phyloP scores from a whole-genome alignment of 2,113 vertebrate species.

The Saccopteryx leptura region DNA sequence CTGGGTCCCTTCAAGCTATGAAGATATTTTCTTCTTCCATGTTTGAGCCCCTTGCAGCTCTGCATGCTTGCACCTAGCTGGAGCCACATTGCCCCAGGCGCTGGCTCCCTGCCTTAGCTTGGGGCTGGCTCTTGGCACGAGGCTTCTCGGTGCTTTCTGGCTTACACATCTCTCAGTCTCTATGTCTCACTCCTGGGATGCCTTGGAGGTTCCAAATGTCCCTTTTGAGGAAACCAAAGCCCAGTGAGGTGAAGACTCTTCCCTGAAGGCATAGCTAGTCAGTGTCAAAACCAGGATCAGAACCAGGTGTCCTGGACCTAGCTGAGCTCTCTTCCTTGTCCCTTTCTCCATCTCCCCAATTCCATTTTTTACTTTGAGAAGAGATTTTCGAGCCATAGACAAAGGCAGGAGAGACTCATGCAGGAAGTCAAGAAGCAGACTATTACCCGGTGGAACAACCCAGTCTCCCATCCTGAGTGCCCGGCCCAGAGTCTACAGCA shows the following conservation, averaged over 20 bases:
- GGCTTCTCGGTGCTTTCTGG: not conserved
- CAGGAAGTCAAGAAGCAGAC: not conserved
- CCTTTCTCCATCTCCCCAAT: accelerated
- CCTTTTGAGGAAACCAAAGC: not conserved
- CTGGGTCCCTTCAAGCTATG: not conserved
- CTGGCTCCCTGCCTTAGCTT: not conserved
- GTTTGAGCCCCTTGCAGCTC: not conserved
- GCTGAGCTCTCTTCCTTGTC: not conserved
- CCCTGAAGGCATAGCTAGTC: not conserved
- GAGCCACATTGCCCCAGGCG: not conserved
- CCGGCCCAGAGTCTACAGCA: not conserved
- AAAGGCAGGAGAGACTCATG: not conserved
- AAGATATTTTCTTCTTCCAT: not conserved
- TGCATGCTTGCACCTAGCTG: too few relatives aligned
- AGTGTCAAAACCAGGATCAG: not conserved
- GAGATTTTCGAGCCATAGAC: not conserved
- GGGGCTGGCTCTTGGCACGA: not conserved
- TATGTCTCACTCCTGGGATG: not conserved
- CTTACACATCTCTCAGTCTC: not conserved
- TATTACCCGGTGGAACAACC: accelerated
- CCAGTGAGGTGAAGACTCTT: not conserved
- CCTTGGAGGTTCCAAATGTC: not conserved
- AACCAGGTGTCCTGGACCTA: not conserved
- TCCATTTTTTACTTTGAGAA: not conserved
- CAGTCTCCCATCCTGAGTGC: not conserved